Evolutionary conservation across 1,140 invertebrate species (phyloP).

Genomic region (Propsilocerus akamusi): DNA sequence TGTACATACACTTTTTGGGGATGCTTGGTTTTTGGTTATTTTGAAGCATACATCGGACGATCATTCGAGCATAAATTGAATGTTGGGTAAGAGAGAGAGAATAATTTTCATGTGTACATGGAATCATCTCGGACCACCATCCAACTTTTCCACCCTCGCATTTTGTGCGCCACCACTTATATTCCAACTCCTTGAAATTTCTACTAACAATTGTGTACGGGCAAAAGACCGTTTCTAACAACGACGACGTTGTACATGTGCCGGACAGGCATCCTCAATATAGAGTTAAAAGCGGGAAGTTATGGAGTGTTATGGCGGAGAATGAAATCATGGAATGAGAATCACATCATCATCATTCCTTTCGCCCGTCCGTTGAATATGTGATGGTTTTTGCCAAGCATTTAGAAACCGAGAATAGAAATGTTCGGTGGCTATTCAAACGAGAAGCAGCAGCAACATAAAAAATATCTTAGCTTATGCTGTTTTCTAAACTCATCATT

Average conservation of each 20-base stretch:
- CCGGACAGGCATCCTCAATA: neutral
- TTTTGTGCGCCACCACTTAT: neutral
- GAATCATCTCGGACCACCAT: neutral
- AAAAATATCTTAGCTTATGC: no score
- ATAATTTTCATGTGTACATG: neutral
- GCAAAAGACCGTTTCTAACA: slow-evolving; percentile 2
- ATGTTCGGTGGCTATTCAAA: no score
- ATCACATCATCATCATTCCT: no score
- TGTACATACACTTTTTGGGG: neutral
- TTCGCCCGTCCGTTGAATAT: no score
- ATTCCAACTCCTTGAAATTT: neutral
- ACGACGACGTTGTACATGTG: neutral
- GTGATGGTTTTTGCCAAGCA: no score
- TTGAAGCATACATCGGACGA: neutral
- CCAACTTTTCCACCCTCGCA: neutral
- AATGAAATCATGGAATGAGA: no score
- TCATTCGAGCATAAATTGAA: slow-evolving; percentile 3
- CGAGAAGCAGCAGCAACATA: no score
- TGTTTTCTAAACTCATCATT: no score
- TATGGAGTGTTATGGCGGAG: no score
- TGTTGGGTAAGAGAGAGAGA: neutral
- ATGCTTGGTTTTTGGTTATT: neutral
- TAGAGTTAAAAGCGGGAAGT: no score
- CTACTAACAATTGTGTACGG: neutral
- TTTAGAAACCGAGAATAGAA: no score